Conservation (phyloP, 2,888 invertebrate species). For the Diogma glabrata region DNA sequence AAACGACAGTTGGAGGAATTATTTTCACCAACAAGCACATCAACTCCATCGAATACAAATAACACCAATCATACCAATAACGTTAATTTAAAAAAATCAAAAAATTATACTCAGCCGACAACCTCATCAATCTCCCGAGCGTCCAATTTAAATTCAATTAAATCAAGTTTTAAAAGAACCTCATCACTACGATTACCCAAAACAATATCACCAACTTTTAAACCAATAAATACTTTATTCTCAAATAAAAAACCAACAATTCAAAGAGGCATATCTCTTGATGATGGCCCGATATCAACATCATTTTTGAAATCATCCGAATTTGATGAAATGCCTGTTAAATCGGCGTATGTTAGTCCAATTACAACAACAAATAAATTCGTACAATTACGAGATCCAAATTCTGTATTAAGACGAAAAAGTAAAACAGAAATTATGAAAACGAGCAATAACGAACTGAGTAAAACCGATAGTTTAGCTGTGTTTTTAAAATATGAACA, state of each 20-base stretch:
- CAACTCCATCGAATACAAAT: constrained; percentile 24
- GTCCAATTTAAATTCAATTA: constrained; percentile 16
- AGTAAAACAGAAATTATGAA: not conserved
- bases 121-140: constrained; percentile 14
- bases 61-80: constrained; percentile 15
- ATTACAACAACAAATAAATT: not conserved
- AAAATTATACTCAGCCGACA: constrained; percentile 18
- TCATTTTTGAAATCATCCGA: constrained; percentile 36
- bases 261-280: constrained; percentile 33
- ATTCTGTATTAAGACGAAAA: constrained; percentile 17
- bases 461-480: constrained; percentile 35
- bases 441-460: constrained; percentile 15
- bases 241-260: constrained; percentile 28
- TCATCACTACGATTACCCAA: constrained; percentile 33
- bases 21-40: constrained; percentile 49
- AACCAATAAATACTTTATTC: constrained; percentile 23
- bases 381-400: constrained; percentile 26
- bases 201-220: constrained; percentile 26
- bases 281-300: constrained; percentile 35
- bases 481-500: constrained; percentile 35
- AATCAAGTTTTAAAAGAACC: constrained; percentile 33
- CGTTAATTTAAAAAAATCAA: constrained; percentile 13
- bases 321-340: constrained; percentile 36
- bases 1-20: constrained; percentile 74
- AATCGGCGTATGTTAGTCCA: constrained; percentile 31